Evolutionary conservation across 2,113 vertebrate species (phyloP).

Genomic region (Limanda limanda): DNA sequence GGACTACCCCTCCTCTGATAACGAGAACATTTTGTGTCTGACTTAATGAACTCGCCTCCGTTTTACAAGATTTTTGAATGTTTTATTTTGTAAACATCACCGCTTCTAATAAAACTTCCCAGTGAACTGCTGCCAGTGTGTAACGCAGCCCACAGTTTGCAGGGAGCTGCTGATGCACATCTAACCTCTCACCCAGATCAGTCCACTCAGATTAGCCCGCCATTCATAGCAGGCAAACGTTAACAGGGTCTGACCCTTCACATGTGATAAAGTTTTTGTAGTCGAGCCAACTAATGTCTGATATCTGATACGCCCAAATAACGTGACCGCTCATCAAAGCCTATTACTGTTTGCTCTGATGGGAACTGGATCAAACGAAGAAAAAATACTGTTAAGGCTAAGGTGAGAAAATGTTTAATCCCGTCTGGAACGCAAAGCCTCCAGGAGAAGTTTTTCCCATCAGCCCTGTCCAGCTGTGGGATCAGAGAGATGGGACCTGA

Average conservation of each 20-base stretch:
- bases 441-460: slow-evolving; percentile 54
- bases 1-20: not conserved
- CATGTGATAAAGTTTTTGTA: slow-evolving; percentile 24
- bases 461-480: slow-evolving; percentile 46
- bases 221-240: not conserved
- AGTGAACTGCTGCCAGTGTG: not conserved
- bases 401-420: slow-evolving; percentile 66
- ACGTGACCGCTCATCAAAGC: slow-evolving; percentile 20
- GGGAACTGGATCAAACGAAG: slow-evolving; percentile 32
- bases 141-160: not conserved
- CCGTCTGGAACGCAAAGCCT: slow-evolving; percentile 57
- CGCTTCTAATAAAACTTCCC: slow-evolving; percentile 15
- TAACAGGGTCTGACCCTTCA: slow-evolving; percentile 19
- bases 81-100: slow-evolving; percentile 28
- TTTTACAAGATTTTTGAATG: not conserved
- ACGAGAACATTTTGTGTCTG: slow-evolving; percentile 11
- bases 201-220: slow-evolving; percentile 15
- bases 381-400: slow-evolving; percentile 49
- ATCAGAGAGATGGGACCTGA: slow-evolving; percentile 45
- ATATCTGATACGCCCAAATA: not conserved
- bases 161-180: slow-evolving; percentile 8
- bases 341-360: slow-evolving; percentile 8
- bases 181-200: slow-evolving; percentile 57
- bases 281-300: slow-evolving; percentile 5
- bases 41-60: slow-evolving; percentile 11